A percentile compares a stretch with the other conserved stretches of the same genome.
Evolutionary conservation across 1,140 invertebrate species (phyloP).

Genomic region (Apocrypta bakeri): DNA sequence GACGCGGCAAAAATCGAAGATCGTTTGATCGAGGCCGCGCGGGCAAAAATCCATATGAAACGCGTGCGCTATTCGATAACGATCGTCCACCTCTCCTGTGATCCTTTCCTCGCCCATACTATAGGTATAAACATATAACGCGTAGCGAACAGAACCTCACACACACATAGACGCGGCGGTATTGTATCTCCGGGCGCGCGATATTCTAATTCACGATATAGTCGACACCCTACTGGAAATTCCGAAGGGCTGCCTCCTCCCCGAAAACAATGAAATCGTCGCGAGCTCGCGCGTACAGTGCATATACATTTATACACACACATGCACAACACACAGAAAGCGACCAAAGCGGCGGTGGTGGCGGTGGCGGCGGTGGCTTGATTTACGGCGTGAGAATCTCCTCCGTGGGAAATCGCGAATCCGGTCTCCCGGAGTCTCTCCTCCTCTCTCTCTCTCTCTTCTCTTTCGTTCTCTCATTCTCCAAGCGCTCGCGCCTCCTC

Average conservation of each 20-base stretch:
- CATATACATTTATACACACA: constrained; percentile 4
- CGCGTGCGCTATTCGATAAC: constrained; percentile 49
- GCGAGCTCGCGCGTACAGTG: constrained; percentile 39
- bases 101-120: no score
- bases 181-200: not conserved
- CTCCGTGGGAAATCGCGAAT: constrained; percentile 61
- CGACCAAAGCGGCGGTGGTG: constrained; percentile 53
- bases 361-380: constrained; percentile 56
- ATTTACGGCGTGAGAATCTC: constrained; percentile 64
- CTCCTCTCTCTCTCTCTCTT: not conserved
- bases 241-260: constrained; percentile 19
- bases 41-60: constrained; percentile 51
- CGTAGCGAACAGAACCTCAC: not conserved
- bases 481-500: not conserved
- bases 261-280: constrained; percentile 55
- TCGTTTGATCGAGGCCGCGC: constrained; percentile 43
- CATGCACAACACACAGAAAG: constrained; percentile 28
- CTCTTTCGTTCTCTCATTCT: not conserved
- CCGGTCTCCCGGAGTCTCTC: constrained; percentile 43
- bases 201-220: constrained; percentile 55
- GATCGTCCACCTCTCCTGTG: constrained; percentile 11
- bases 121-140: no score
- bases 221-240: constrained; percentile 49
- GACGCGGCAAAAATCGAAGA: constrained; percentile 27
- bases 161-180: not conserved